Conservation (phyloP, 1,140 invertebrate genomes). For the Halictus rubicundus region DNA sequence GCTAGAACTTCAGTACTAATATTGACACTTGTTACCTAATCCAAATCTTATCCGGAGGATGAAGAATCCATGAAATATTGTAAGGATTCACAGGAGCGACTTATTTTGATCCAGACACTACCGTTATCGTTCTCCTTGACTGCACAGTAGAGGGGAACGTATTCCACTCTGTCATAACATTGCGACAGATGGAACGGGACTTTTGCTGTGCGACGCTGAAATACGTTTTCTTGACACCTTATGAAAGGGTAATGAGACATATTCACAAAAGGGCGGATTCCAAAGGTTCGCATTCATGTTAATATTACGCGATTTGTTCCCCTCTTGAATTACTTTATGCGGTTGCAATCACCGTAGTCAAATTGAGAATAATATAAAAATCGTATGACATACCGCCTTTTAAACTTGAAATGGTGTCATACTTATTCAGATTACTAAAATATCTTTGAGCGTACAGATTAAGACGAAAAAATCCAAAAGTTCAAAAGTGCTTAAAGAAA, state of each 20-base stretch:
- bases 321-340: background rate
- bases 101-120: background rate
- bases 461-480: too few relatives aligned
- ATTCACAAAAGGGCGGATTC: slow-evolving; percentile 24
- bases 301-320: background rate
- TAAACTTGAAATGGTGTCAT: too few relatives aligned
- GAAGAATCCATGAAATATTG: too few relatives aligned
- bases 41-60: too few relatives aligned
- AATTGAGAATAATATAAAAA: too few relatives aligned
- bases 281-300: background rate
- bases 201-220: slow-evolving; percentile 21
- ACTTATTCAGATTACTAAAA: too few relatives aligned
- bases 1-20: too few relatives aligned
- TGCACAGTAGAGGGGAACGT: background rate
- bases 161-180: slow-evolving; percentile 15
- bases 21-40: too few relatives aligned
- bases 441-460: too few relatives aligned
- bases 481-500: too few relatives aligned
- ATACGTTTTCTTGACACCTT: slow-evolving; percentile 31
- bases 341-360: background rate
- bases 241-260: slow-evolving; percentile 48
- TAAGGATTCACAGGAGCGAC: background rate
- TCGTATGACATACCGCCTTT: too few relatives aligned
- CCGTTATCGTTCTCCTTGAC: background rate
- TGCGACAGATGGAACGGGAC: slow-evolving; percentile 33